Evolutionary conservation across 2,113 vertebrate species (phyloP).

Genomic region (Heterotis niloticus): DNA sequence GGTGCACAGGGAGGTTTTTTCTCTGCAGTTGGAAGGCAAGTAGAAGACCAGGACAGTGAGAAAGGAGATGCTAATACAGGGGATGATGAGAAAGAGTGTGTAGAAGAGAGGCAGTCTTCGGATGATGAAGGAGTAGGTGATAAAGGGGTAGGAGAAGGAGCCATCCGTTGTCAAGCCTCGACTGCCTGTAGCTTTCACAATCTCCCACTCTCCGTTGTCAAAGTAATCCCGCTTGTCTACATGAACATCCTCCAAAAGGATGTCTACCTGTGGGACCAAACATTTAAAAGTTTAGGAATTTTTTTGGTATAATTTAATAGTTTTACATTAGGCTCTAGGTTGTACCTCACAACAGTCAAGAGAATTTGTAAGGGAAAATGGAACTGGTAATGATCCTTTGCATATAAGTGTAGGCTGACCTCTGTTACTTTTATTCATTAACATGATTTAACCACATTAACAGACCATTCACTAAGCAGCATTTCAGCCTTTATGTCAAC

Average conservation of each 20-base stretch:
- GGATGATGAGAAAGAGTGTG: slow-evolving; percentile 91
- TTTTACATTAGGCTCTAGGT: too few species aligned
- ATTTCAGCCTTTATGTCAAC: too few species aligned
- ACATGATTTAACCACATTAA: too few species aligned
- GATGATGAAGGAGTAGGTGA: slow-evolving; percentile 90
- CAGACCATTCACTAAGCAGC: too few species aligned
- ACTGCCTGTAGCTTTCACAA: slow-evolving; percentile 81
- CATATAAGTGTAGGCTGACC: too few species aligned
- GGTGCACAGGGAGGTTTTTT: slow-evolving; percentile 79
- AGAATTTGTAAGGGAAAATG: too few species aligned
- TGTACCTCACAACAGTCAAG: too few species aligned
- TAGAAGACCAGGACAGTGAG: slow-evolving; percentile 94
- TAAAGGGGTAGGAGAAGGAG: slow-evolving; percentile 78
- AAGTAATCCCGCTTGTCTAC: slow-evolving; percentile 93
- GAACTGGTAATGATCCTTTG: too few species aligned
- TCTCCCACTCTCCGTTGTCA: slow-evolving; percentile 96
- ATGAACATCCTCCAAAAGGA: slow-evolving; percentile 80
- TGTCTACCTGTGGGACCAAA: slow-evolving; percentile 67
- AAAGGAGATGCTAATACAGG: slow-evolving; percentile 89
- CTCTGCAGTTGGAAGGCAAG: slow-evolving; percentile 87
- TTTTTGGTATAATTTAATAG: too few species aligned
- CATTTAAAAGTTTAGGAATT: too few species aligned
- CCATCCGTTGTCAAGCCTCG: slow-evolving; percentile 77
- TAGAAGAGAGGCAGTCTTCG: slow-evolving; percentile 91
- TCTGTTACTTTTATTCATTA: too few species aligned